Evolutionary conservation across 1,140 invertebrate species (phyloP).

Genomic region (Bombus turneri): DNA sequence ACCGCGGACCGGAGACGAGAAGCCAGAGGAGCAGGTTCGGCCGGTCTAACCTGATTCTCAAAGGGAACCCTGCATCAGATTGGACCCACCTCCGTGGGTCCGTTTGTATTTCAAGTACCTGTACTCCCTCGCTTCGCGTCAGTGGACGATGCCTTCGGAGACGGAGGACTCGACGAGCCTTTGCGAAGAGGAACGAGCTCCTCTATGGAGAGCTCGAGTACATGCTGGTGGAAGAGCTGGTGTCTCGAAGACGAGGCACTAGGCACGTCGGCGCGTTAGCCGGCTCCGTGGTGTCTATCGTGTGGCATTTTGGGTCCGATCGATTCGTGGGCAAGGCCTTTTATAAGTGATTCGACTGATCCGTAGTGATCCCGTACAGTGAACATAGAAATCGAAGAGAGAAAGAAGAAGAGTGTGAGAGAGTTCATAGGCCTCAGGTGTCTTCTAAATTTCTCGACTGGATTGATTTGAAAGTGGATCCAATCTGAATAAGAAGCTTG

Average conservation of each 20-base stretch:
- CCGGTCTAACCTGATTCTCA: conserved; percentile 83
- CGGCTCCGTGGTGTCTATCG: not conserved
- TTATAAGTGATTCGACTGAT: not conserved
- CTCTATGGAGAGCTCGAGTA: not conserved
- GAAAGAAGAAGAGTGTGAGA: not conserved
- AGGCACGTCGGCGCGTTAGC: too few relatives aligned
- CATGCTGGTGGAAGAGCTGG: not conserved
- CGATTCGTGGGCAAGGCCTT: not conserved
- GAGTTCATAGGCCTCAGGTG: not conserved
- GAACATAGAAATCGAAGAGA: not conserved
- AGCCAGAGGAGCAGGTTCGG: conserved; percentile 81
- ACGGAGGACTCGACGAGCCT: conserved; percentile 62
- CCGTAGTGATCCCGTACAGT: not conserved
- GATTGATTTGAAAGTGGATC: not conserved
- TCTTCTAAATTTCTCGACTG: not conserved
- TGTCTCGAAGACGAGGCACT: not conserved
- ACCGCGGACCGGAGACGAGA: conserved; percentile 74
- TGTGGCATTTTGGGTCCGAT: not conserved
- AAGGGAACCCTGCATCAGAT: conserved; percentile 80
- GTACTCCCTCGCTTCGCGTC: conserved; percentile 76
- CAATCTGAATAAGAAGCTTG: not conserved
- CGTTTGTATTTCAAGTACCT: conserved; percentile 82
- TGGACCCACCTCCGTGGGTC: conserved; percentile 79
- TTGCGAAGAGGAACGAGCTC: conserved; percentile 53
- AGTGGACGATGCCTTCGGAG: conserved; percentile 69